Evolutionary conservation across 2,888 invertebrate species (phyloP), one percentile per base, ranked within the genome.

Genomic region (Scaeva pyrastri): DNA sequence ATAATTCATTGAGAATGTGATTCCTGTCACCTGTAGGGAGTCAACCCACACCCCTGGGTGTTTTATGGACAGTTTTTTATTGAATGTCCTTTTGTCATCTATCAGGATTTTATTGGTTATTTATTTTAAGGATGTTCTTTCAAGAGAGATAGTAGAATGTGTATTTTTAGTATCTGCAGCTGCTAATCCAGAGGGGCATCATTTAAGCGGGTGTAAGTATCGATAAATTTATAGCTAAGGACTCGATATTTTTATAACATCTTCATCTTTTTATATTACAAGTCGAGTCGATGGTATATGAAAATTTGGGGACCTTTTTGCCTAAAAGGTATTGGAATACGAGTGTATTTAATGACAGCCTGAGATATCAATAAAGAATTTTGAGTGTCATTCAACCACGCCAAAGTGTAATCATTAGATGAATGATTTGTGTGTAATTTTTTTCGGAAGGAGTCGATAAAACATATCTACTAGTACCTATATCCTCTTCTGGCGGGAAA

Each of bases 1-100:
- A 68, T 43, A 68, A 66, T 58, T 50, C 76, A 76, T 60, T 76
- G 7, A 12, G 52, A 68, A 68, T 68, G 68, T 52, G 50, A 52
- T 52, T 52, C 31, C 52, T 68, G 68, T 68, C 68, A 68, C 68
- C 68, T 68, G 52, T 68, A 52, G 39, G 39, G 21, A 14, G n/a
- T 41, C 39, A 50, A 41, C 52, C 50, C 19, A 66, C 45, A 39
- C 39, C 21, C 39, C 12, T 0, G 68, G 39, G 36, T 52, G 39
- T 39, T 68, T 68, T 50, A 68, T 68, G 50, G 50, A 31, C 21
- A 36, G 31, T 31, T 45, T 68, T 50, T 68, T 68, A 68, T 68
- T 68, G 68, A 68, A 52, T 52, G 39, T 68, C 52, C 48, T 21
- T 10, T 21, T 41, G 36, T 2, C 68, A 68, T 68, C 23, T 21